phyloP scores from a whole-genome alignment of 1,140 invertebrate genomes.

The Hyles euphorbiae region DNA sequence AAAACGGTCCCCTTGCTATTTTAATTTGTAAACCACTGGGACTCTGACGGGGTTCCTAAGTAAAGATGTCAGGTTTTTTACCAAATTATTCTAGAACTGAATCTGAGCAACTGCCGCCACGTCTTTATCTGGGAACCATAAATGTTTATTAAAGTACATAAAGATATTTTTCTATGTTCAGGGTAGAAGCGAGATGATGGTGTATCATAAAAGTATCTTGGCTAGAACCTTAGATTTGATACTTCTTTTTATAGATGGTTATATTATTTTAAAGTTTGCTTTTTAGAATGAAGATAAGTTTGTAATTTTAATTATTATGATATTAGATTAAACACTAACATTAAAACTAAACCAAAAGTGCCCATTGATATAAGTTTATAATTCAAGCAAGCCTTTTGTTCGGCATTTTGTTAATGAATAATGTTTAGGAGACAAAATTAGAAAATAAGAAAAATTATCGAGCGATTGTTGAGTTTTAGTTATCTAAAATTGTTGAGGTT shows the following conservation, averaged over 20 bases:
- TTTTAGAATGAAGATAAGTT: slow-evolving; percentile 71
- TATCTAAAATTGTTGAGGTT: slow-evolving; percentile 74
- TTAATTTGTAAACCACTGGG: slow-evolving; percentile 44
- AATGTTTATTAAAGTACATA: slow-evolving; percentile 65
- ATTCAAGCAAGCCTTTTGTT: slow-evolving; percentile 65
- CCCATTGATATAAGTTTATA: slow-evolving; percentile 76
- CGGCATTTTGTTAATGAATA: slow-evolving; percentile 64
- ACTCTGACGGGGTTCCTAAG: slow-evolving; percentile 39
- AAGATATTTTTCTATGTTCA: slow-evolving; percentile 74
- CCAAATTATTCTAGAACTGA: slow-evolving; percentile 15
- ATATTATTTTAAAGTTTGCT: slow-evolving; percentile 69
- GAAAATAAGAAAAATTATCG: slow-evolving; percentile 66
- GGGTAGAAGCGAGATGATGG: slow-evolving; percentile 54
- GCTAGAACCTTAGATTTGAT: slow-evolving; percentile 71
- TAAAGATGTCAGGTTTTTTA: slow-evolving; percentile 39
- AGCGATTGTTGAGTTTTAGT: slow-evolving; percentile 72
- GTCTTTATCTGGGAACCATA: slow-evolving; percentile 48
- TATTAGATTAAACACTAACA: slow-evolving; percentile 74
- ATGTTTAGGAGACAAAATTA: slow-evolving; percentile 74
- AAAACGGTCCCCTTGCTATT: slow-evolving; percentile 52
- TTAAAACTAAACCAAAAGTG: slow-evolving; percentile 77
- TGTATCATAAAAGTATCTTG: slow-evolving; percentile 66
- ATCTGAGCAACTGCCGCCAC: slow-evolving; percentile 14
- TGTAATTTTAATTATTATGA: slow-evolving; percentile 72
- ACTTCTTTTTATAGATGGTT: slow-evolving; percentile 70